Base-by-base conservation (phyloP, 2,797 vertebrate species). In the Trematomus bernacchii region DNA sequence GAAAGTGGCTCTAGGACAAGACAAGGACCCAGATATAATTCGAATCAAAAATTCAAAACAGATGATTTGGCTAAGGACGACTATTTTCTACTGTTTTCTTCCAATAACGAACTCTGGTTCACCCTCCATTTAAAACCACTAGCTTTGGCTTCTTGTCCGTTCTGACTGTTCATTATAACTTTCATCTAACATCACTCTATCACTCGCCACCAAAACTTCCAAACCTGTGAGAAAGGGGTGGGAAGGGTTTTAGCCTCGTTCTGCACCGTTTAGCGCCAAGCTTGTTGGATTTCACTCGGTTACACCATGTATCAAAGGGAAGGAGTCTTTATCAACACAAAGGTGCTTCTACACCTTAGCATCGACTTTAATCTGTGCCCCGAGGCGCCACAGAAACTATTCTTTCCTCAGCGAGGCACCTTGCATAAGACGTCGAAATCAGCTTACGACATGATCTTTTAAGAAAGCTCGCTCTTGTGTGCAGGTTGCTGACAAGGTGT, bases 381-480 rank as follows among this genome's bases (percentile, higher is more conserved):
- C 6, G 72, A 87, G 91, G 89, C 85, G 4, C 53, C 67, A 59
- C 48, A 50, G 77, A 57, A 88, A 89, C 83, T 80, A 83, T 88
- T 88, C 90, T 89, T 76, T 72, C 80, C 85, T 66, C 59, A 5
- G 77, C 77, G 42, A 85, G 71, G 84, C 82, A 91, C 91, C 92
- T 91, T 87, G 91, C 90, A 79, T 87, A 90, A 89, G 89, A 89
- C 79, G 87, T 80, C 12, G 87, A 91, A 93, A 93, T 92, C 91
- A 91, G 90, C 91, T 93, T 92, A 92, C 68, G 43, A 91, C 91
- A 80, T 83, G 85, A 91, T 93, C 90, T 93, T 89, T 91, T 87
- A 85, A 90, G 87, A 88, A 73, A 80, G 85, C 83, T 66, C 15
- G 48, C 77, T 85, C 80, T 80, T 78, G 80, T 80, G 76, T 74